These are phyloP conservation scores for Subacronicta megacephala DNA, from an alignment of 2,888 invertebrate genomes.

Conservation along the genomic window DNA sequence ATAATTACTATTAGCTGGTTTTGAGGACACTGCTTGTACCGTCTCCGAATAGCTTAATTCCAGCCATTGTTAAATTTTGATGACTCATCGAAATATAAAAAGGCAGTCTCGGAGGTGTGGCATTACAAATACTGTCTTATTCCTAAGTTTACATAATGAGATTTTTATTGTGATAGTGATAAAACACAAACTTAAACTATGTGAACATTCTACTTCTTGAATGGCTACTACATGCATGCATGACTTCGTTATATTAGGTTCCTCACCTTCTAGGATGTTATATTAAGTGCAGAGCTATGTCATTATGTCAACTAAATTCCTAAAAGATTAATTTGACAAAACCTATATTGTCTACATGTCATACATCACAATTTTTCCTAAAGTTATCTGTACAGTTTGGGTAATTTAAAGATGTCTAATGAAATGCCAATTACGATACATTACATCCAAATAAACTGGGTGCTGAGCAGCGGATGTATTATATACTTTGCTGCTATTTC, in stretches of 20 bases:
- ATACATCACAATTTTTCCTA: slow-evolving; percentile 90
- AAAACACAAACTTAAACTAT: slow-evolving; percentile 87
- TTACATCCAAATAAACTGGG: slow-evolving; percentile 65
- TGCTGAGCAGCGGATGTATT: slow-evolving; percentile 78
- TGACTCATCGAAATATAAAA: slow-evolving; percentile 86
- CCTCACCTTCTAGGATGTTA: slow-evolving; percentile 81
- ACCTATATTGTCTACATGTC: slow-evolving; percentile 90
- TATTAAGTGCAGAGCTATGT: slow-evolving; percentile 83
- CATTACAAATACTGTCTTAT: slow-evolving; percentile 88
- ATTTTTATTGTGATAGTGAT: slow-evolving; percentile 88
- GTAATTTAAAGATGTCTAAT: slow-evolving; percentile 78
- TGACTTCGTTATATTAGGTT: slow-evolving; percentile 77
- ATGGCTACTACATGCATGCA: slow-evolving; percentile 85
- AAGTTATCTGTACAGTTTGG: slow-evolving; percentile 89
- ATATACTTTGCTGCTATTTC: slow-evolving; percentile 79
- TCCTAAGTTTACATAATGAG: slow-evolving; percentile 87
- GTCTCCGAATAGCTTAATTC: slow-evolving; percentile 73
- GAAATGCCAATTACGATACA: slow-evolving; percentile 77
- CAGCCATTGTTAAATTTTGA: slow-evolving; percentile 83
- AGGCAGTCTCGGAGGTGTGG: slow-evolving; percentile 90
- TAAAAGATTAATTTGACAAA: slow-evolving; percentile 87
- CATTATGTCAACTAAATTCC: slow-evolving; percentile 80
- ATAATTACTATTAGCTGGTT: slow-evolving; percentile 83
- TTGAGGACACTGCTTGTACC: slow-evolving; percentile 75
- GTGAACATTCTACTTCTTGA: slow-evolving; percentile 83